A percentile compares a stretch with the other conserved stretches of the same genome.
These are phyloP conservation scores for Heliconius ethilla DNA, from an alignment of 2,888 invertebrate species.

Conservation along the genomic window DNA sequence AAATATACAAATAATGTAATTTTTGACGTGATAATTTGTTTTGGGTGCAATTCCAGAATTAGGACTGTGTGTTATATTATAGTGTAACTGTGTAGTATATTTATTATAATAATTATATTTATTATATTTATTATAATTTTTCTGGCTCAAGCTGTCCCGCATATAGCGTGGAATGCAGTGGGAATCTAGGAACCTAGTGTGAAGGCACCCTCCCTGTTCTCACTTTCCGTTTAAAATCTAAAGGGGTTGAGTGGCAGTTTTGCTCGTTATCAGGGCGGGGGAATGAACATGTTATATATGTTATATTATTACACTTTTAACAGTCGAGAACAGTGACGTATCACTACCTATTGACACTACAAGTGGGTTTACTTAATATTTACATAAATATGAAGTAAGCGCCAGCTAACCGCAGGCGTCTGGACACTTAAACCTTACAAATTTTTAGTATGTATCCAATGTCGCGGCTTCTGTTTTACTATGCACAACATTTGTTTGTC, in stretches of 20 bases:
- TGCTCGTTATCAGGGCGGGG: no score
- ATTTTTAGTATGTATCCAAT: conserved; percentile 28
- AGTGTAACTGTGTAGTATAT: no score
- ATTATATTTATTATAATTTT: neutral
- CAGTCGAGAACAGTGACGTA: neutral
- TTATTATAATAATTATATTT: no score
- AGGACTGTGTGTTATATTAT: no score
- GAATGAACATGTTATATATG: no score
- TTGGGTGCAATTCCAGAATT: no score
- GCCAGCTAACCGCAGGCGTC: conserved; percentile 31
- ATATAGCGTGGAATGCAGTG: neutral
- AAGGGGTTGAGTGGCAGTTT: no score
- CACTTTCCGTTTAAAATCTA: no score
- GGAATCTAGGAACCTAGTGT: neutral
- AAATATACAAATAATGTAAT: no score
- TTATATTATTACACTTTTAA: no score
- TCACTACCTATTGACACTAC: neutral
- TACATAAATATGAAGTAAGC: conserved; percentile 8
- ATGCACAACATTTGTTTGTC: conserved; percentile 43
- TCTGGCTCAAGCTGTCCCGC: neutral
- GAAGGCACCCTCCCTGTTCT: neutral
- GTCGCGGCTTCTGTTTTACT: conserved; percentile 40
- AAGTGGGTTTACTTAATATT: neutral
- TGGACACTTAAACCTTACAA: conserved; percentile 11
- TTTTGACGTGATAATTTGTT: no score